phyloP scores from a whole-genome alignment of 2,888 invertebrate genomes.

The Drosophila putrida region DNA sequence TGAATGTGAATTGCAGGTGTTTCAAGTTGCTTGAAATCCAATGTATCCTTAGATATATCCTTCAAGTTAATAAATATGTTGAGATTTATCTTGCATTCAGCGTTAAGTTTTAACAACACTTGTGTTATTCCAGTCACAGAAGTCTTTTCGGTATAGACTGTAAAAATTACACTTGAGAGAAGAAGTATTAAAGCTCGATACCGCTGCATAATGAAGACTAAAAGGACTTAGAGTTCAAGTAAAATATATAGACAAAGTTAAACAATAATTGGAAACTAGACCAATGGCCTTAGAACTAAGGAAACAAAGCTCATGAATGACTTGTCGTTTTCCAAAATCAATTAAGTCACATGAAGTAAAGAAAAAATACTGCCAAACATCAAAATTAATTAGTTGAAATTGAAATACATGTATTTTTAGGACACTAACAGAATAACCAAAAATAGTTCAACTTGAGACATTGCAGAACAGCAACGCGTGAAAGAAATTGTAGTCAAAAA shows the following conservation, averaged over 20 bases:
- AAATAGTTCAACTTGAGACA: not conserved
- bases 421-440: not conserved
- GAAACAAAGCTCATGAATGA: not conserved
- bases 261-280: not conserved
- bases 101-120: conserved; percentile 40
- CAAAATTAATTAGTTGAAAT: not conserved
- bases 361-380: not conserved
- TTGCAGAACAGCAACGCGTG: not conserved
- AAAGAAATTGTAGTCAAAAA: not conserved
- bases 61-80: conserved; percentile 52
- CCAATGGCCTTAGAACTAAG: not conserved
- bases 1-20: conserved; percentile 26
- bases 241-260: not conserved
- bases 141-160: not conserved
- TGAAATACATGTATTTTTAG: not conserved
- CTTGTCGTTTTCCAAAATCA: not conserved
- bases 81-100: conserved; percentile 21
- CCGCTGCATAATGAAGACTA: not conserved
- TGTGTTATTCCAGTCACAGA: not conserved
- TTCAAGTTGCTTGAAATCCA: not conserved
- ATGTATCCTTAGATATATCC: not conserved
- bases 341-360: not conserved
- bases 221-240: not conserved
- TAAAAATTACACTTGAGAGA: not conserved
- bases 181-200: not conserved